Base-by-base conservation (phyloP, 2,113 vertebrate species). In the Sturnira hondurensis region DNA sequence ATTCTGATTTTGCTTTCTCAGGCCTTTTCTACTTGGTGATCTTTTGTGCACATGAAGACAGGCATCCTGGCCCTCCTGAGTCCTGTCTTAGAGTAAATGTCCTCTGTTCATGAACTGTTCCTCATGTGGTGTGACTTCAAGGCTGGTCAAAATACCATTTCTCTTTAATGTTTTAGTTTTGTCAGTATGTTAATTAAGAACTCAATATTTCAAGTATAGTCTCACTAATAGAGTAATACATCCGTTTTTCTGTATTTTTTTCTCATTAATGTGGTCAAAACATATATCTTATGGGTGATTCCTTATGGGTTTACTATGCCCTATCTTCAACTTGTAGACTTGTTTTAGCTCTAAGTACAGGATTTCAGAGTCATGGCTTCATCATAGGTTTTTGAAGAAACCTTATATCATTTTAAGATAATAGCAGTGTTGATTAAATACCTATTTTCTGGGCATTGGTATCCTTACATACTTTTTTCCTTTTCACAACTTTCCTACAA, bases 91-190 rank as follows among this genome's bases (percentile, higher is more conserved):
- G 31, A 76, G 24, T 91, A 38, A 71, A 65, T 73, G 77, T 71
- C 20, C 38, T 87, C 56, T 78, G 15, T 76, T 82, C 45, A 26
- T 86, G 61, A 65, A 47, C 52, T 77, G 1, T 78, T 85, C n/a
- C 50, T 85, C 77, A 26, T 45, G 47, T 43, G n/a, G 15, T 77
- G 71, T 87, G 70, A 77, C 61, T 77, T 96, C 11, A 80, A 36
- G 47, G 88, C 22, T 65, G n/a, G 52, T 93, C 54, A 93, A n/a
- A 93, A 28, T 80, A 36, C 31, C 61, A 70, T 90, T 95, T 95
- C 67, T 93, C 19, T 71, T 61, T 65, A 76, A 86, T 65, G 45
- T 91, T 91, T 87, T 68, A 52, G 76, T 93, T 87, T 86, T 91
- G 24, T 70, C 36, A 38, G 2, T 85, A 38, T 95, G 43, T 67